Base-by-base conservation (phyloP, 2,797 vertebrate genomes). In the Nannoperca obscura region DNA sequence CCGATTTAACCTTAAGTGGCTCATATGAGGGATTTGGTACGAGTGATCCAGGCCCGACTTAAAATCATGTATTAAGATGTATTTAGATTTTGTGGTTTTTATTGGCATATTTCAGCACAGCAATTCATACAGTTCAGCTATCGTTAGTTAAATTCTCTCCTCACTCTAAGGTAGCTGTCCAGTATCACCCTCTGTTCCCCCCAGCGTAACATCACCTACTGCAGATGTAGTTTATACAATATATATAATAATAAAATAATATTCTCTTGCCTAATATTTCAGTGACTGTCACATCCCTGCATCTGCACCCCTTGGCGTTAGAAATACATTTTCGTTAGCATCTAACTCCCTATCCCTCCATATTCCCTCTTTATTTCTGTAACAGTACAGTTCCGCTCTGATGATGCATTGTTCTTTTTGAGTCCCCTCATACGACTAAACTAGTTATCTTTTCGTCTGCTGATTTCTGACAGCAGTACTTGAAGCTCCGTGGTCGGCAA, bases 131-230 rank as follows among this genome's bases (percentile, higher is more conserved):
- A 38, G 12, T 50, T 44, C n/a, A 38, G 32, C 20, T 5, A 17
- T 1, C 36, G 13, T 36, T 49, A 19, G 5, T 13, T 2, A 58
- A 69, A 17, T 12, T 27, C n/a, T 59, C 24, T 38, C 32, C 22
- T 52, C 30, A 38, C 32, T 60, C 57, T 17, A 15, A 50, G 61
- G 46, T 17, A 0, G 9, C 32, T 7, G 47, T 24, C 47, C 32
- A 24, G 14, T 24, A 7, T 50, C 19, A 9, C 8, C 20, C 46
- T n/a, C 62, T 50, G 8, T 10, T 65, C 20, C 46, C 36, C 46
- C 30, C 62, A n/a, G 8, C 15, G n/a, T 44, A 42, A 30, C 54
- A 59, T 58, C 54, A 70, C 30, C 42, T 69, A 32, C 40, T 49
- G 62, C 2, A 49, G 20, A 1, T 27, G 2, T 27, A 27, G 24